Conservation (phyloP, 2,888 invertebrate species). For the Apantesis nais region DNA sequence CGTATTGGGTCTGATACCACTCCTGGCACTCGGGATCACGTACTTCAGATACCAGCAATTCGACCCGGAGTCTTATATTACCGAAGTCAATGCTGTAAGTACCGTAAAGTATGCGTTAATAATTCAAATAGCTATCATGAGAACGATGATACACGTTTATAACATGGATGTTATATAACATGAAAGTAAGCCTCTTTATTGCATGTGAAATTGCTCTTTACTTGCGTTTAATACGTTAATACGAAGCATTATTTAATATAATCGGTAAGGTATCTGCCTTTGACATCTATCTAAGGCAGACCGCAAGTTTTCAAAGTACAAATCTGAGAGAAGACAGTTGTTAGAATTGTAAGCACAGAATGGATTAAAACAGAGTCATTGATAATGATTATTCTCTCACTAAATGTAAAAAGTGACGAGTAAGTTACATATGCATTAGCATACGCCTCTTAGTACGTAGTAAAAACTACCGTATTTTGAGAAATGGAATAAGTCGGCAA, state of each 20-base stretch:
- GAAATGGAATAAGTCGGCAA: no score
- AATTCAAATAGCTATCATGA: not conserved
- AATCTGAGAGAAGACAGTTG: not conserved
- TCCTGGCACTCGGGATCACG: slow-evolving; percentile 92
- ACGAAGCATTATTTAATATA: not conserved
- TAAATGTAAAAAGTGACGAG: no score
- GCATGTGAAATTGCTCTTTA: not conserved
- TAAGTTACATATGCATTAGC: no score
- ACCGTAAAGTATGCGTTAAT: not conserved
- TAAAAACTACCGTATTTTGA: no score
- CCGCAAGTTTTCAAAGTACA: not conserved
- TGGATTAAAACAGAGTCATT: no score
- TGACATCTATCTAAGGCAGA: not conserved
- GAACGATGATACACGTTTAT: not conserved
- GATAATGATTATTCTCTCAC: no score
- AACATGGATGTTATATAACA: not conserved
- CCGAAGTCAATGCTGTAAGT: slow-evolving; percentile 90
- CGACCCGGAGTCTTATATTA: slow-evolving; percentile 93
- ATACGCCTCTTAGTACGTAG: no score
- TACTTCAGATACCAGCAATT: slow-evolving; percentile 92
- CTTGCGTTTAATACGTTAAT: not conserved
- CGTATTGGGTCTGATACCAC: slow-evolving; percentile 91
- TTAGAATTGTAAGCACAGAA: not conserved
- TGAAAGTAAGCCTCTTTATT: not conserved
- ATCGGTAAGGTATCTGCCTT: not conserved